Base-by-base conservation (phyloP, 2,797 vertebrate genomes). In the Hirundo rustica region DNA sequence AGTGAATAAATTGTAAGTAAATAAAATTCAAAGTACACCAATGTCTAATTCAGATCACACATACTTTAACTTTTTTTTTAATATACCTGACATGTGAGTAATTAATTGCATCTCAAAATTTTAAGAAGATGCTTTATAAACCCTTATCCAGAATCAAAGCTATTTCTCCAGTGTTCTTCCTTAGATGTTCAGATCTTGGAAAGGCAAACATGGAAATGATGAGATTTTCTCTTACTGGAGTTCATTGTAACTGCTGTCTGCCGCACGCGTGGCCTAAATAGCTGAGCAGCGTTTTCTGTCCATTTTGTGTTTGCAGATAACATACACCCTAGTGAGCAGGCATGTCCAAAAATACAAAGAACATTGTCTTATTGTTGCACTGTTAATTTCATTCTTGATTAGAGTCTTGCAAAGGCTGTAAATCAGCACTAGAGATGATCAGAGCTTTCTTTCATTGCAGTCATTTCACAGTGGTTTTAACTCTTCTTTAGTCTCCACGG, bases 331-430 rank as follows among this genome's bases (percentile, higher is more conserved):
- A 38, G 51, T 47, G 70, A 79, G 34, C 9, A 92, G n/a, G 32
- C 13, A 11, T 16, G n/a, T 26, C 73, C 57, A 64, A 80, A 94
- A 92, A 38, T 74, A 47, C 38, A 60, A 72, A 87, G 57, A 82
- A 76, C 54, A 73, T 61, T 78, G 48, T 84, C 29, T 75, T 68
- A 68, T 36, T 93, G 80, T 68, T 83, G 34, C 32, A 73, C 29
- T 81, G 75, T 74, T 91, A 91, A 91, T 95, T 94, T 92, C 62
- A 61, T 18, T 79, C 62, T 85, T 96, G 92, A 96, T 96, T 95
- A 88, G 89, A 96, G 82, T 65, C 78, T 91, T 95, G 44, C 34
- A 80, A 95, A 92, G 66, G 78, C 84, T 95, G 29, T 96, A 88
- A 96, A 73, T 95, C 94, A 94, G 64, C 65, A 55, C n/a, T 81